Base-by-base conservation (phyloP, 2,113 vertebrate species). In the Calonectris borealis region DNA sequence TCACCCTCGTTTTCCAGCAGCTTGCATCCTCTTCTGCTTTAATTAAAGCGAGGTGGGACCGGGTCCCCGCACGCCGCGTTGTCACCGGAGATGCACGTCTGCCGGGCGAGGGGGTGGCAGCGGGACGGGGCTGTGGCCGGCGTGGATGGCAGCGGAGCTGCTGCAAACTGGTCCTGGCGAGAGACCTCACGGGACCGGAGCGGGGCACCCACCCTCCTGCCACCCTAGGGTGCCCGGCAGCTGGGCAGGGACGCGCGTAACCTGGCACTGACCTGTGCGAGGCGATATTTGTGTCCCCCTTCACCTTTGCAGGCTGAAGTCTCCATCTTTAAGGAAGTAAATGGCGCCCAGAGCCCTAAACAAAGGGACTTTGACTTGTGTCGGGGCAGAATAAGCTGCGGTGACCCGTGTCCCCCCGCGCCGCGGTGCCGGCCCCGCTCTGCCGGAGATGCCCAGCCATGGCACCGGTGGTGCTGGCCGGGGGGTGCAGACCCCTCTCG, bases 1-100 rank as follows among this genome's bases (percentile, higher is more conserved):
- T 26, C 46, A 20, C 18, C 40, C n/a, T 32, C 7, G 0, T 26
- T 38, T 21, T 8, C 48, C 54, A 32, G 44, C 27, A 46, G 16
- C 12, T 55, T 3, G 20, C 26, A 24, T 10, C 65, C 36, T 29
- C n/a, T 60, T 7, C n/a, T 22, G 18, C 44, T 70, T 24, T 14
- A 10, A 62, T 85, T 73, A 89, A 75, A 75, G 21, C 4, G 7
- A 68, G 48, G 46, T 42, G 60, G 46, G 52, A 22, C 38, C 5
- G 10, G 4, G 46, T 40, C 18, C 60, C 40, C 1, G 2, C 10
- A 7, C 17, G 14, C 46, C 15, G 4, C 3, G 7, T 13, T 40
- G 76, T 69, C n/a, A n/a, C n/a, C n/a, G n/a, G n/a, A n/a, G n/a
- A n/a, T n/a, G n/a, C 83, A 61, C 1, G 3, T 31, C 11, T 22